These are phyloP conservation scores for Mythimna loreyi DNA, from an alignment of 2,888 invertebrate species.

Conservation along the genomic window DNA sequence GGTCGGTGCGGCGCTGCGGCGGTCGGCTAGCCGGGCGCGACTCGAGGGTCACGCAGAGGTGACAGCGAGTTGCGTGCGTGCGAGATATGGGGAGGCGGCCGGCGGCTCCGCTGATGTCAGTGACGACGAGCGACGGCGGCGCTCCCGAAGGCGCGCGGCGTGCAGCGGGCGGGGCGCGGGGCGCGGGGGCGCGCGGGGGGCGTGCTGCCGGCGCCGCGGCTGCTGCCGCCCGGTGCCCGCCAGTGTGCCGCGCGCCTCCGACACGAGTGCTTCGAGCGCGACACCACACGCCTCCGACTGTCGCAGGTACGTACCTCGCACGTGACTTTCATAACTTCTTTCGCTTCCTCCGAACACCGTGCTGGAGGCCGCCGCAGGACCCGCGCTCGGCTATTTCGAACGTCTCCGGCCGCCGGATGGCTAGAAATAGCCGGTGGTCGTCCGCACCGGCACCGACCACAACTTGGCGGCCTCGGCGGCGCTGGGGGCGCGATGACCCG, in stretches of 20 bases:
- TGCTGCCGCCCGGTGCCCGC: slow-evolving; percentile 76
- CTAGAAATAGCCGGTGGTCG: slow-evolving; percentile 77
- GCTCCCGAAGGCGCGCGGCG: slow-evolving; percentile 76
- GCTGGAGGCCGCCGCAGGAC: slow-evolving; percentile 56
- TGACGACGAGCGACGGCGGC: slow-evolving; percentile 78
- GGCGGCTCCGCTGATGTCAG: slow-evolving; percentile 80
- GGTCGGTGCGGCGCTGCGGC: slow-evolving; percentile 60
- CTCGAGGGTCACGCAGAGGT: slow-evolving; percentile 84
- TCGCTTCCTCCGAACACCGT: slow-evolving; percentile 53
- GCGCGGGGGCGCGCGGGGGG: slow-evolving; percentile 78
- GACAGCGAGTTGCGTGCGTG: slow-evolving; percentile 78
- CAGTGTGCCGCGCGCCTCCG: slow-evolving; percentile 89
- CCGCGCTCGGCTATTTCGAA: slow-evolving; percentile 62
- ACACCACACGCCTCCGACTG: slow-evolving; percentile 74
- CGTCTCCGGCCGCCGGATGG: slow-evolving; percentile 66
- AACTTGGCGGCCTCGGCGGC: slow-evolving; percentile 70
- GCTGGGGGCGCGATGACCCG: slow-evolving; percentile 78
- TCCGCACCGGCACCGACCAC: slow-evolving; percentile 70
- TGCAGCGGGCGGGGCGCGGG: slow-evolving; percentile 80
- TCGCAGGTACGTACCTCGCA: slow-evolving; percentile 85
- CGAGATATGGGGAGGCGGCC: slow-evolving; percentile 81
- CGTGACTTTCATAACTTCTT: slow-evolving; percentile 72
- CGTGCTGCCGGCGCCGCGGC: slow-evolving; percentile 83
- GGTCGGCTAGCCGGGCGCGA: slow-evolving; percentile 63
- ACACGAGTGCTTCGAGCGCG: slow-evolving; percentile 84